These are phyloP conservation scores for Tylochromis polylepis DNA, from an alignment of 2,113 vertebrate species.

Conservation along the genomic window DNA sequence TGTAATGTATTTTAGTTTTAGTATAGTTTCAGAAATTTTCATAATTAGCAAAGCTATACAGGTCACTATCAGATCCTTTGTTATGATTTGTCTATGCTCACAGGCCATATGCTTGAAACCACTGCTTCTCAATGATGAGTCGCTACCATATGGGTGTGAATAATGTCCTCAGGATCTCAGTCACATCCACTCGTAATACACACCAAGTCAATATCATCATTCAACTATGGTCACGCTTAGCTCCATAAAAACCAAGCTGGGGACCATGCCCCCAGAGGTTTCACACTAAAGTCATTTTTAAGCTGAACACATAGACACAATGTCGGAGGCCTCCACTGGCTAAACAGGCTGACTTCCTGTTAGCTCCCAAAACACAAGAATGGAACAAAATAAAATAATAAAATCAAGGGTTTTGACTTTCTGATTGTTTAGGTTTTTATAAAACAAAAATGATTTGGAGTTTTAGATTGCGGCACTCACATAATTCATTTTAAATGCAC, in stretches of 20 bases:
- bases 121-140: neutral
- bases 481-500: neutral
- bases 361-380: neutral
- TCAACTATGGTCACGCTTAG: neutral
- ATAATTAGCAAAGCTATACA: neutral
- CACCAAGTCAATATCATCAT: neutral
- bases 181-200: neutral
- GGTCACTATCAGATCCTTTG: neutral
- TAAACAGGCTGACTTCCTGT: neutral
- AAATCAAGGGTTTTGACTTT: neutral
- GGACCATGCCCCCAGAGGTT: neutral
- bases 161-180: neutral
- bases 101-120: neutral
- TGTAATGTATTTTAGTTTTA: neutral
- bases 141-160: neutral
- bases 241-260: neutral
- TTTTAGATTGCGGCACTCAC: neutral
- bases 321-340: neutral
- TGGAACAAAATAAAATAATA: neutral
- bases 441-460: neutral
- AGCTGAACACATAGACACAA: rapidly evolving
- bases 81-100: neutral
- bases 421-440: neutral
- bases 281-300: neutral
- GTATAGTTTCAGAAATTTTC: neutral